Evolutionary conservation across 1,140 invertebrate genomes (phyloP).

Genomic region (Drosophila lini): DNA sequence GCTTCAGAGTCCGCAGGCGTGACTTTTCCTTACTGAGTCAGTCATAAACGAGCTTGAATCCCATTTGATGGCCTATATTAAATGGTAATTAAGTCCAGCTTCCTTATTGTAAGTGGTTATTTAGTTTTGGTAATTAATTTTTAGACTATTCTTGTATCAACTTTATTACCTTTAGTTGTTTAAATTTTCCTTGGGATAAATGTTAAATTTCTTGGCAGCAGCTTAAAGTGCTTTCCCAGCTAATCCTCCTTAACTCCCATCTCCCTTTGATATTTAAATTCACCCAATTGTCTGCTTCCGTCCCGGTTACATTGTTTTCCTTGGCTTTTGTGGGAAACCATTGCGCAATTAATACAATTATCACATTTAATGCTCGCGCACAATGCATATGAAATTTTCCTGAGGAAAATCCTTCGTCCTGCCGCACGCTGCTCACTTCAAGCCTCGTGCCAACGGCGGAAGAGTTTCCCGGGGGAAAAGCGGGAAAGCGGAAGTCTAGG

Average conservation of each 20-base stretch:
- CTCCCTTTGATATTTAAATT: slow-evolving; percentile 17
- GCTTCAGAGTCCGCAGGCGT: slow-evolving; percentile 3
- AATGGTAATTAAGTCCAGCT: slow-evolving; percentile 48
- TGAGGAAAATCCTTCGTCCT: slow-evolving; percentile 18
- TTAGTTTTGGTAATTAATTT: slow-evolving; percentile 23
- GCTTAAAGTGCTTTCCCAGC: slow-evolving; percentile 8
- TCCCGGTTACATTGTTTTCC: slow-evolving; percentile 36
- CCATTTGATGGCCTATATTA: slow-evolving; percentile 18
- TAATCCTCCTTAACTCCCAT: not conserved
- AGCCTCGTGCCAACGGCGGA: slow-evolving; percentile 66
- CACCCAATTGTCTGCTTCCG: slow-evolving; percentile 19
- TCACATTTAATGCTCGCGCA: slow-evolving; percentile 68
- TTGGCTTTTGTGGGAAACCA: slow-evolving; percentile 52
- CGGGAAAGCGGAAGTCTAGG: slow-evolving; percentile 28
- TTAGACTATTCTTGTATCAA: not conserved
- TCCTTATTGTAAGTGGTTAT: slow-evolving; percentile 9
- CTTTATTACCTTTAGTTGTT: not conserved
- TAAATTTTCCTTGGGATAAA: not conserved
- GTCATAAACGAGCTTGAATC: slow-evolving; percentile 44
- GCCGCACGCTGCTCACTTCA: slow-evolving; percentile 34
- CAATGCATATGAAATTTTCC: slow-evolving; percentile 70
- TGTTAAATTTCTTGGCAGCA: not conserved
- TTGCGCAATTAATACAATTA: slow-evolving; percentile 75
- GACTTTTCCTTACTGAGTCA: slow-evolving; percentile 16
- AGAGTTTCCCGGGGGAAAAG: slow-evolving; percentile 37